Evolutionary conservation across 1,140 invertebrate species (phyloP), one percentile per base, ranked within the genome.

Genomic region (Plutomurus gul): DNA sequence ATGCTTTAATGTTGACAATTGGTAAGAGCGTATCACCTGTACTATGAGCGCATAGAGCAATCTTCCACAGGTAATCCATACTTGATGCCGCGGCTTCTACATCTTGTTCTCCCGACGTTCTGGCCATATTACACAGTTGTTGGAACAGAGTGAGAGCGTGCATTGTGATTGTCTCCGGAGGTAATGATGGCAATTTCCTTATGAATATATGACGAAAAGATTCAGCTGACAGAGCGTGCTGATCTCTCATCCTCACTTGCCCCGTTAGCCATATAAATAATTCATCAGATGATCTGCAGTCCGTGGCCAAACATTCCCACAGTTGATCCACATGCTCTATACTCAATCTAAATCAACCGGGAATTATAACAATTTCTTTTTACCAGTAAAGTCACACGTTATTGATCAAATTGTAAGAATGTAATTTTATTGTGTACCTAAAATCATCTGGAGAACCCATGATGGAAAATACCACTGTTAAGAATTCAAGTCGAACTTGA

Each of bases 1-100:
- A n/a, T n/a, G n/a, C n/a, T n/a, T n/a, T n/a, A n/a, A n/a, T n/a
- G n/a, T n/a, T n/a, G n/a, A n/a, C n/a, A n/a, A n/a, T n/a, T n/a
- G n/a, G n/a, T n/a, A n/a, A n/a, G n/a, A 25, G 5, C 11, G 33
- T n/a, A 30, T 82, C 85, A 91, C 90, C 90, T 43, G 94, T 96
- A 85, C 93, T 96, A 79, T 92, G 92, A 1, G 95, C 95, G 81
- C 92, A 88, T 0, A 97, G 87, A 0, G 96, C 96, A 80, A 98
- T 96, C 85, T 93, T 93, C 95, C 96, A 98, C 20, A 97, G 87
- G 84, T 97, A 95, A 86, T 95, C 93, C 92, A 97, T 96, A 13
- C 94, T 95, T 30, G 93, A 90, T 1, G 87, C 87, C 75, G 88
- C 88, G 0, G 36, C 87, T 82, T 75, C 87, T 85, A 81, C 60